These are phyloP conservation scores for Tragopan temminckii DNA, from an alignment of 2,797 vertebrate genomes.

Conservation along the genomic window DNA sequence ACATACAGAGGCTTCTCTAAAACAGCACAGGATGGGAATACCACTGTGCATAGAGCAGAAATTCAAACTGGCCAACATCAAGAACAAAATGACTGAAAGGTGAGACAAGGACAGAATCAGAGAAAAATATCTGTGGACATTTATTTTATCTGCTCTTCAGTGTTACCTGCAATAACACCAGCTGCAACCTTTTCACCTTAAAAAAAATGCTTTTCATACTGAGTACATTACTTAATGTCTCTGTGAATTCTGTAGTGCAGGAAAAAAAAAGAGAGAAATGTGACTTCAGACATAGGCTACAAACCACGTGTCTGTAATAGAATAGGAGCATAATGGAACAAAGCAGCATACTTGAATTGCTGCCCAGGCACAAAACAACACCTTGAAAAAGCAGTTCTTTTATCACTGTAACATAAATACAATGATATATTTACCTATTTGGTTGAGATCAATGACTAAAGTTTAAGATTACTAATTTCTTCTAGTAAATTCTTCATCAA, in stretches of 20 bases:
- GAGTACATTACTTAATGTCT: background rate
- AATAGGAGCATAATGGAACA: background rate
- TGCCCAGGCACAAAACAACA: background rate
- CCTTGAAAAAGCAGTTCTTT: background rate
- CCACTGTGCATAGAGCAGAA: background rate
- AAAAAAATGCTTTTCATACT: background rate
- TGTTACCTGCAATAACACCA: background rate
- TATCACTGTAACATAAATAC: background rate
- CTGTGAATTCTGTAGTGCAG: background rate
- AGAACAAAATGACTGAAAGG: background rate
- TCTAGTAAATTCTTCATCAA: background rate
- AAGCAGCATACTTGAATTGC: background rate
- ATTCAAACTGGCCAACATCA: background rate
- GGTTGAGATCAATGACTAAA: background rate
- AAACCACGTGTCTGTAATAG: background rate
- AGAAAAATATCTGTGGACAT: background rate
- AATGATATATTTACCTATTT: background rate
- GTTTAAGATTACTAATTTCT: background rate
- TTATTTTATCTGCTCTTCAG: background rate
- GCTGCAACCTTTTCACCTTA: background rate
- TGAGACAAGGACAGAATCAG: background rate
- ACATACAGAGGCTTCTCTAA: background rate
- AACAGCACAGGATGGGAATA: background rate
- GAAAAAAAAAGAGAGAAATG: background rate
- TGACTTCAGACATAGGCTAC: background rate